Base-by-base conservation (phyloP, 2,797 vertebrate genomes). In the Diglossa cyanea region DNA sequence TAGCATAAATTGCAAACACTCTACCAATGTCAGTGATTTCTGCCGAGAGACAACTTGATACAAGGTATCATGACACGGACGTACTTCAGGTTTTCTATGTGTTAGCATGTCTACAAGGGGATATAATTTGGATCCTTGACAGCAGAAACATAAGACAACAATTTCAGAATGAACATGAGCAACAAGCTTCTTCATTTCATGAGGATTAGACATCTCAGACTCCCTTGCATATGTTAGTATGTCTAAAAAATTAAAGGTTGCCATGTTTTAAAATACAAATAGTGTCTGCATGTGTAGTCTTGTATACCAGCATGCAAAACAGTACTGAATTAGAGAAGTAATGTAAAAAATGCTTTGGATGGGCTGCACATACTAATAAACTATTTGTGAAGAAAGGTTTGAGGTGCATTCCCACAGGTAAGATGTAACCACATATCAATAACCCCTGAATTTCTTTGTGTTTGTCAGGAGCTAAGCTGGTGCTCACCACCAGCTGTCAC, bases 131-230 rank as follows among this genome's bases (percentile, higher is more conserved):
- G 45, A 85, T 40, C 37, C 55, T 42, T 91, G 84, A 78, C 92
- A 92, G 66, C 47, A 91, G 94, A 94, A 93, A 93, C 31, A 70
- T 47, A 91, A 86, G 72, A 93, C 47, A 30, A 5, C 44, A 75
- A 23, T 76, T 94, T 93, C 87, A 93, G 87, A 95, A 83, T 48
- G 54, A 58, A 62, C 30, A 47, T 14, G 50, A 75, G 75, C 50
- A 82, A 81, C 68, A 57, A 86, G n/a, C 75, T 84, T 88, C 62
- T 91, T 91, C 37, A 66, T 93, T 87, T 90, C 79, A 31, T 15
- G 53, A 86, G 42, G 44, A 63, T 66, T 39, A 93, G 65, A 58
- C 72, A 71, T 42, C 75, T 85, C 61, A 40, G 54, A 42, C 58
- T 75, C 33, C 35, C 66, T 72, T 81, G 62, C 30, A 42, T 42